These are phyloP conservation scores for Hydropsyche tenuis DNA, from an alignment of 1,140 invertebrate genomes.

Conservation along the genomic window DNA sequence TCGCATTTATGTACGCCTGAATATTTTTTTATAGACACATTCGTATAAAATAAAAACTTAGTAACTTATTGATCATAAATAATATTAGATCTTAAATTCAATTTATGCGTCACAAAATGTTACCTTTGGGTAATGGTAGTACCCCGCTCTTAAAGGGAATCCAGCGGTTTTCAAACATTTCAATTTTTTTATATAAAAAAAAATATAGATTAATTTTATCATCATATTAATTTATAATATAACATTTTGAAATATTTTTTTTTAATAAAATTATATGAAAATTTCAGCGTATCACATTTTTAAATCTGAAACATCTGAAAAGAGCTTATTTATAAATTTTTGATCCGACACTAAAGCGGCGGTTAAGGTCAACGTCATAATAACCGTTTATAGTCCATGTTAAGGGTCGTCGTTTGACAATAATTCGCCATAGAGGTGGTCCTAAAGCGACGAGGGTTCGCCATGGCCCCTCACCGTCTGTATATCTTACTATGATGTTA, in stretches of 20 bases:
- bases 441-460: not conserved
- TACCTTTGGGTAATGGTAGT: slow-evolving; percentile 38
- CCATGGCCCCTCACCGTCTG: no score
- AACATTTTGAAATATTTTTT: no score
- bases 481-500: no score
- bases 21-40: no score
- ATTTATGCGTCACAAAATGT: slow-evolving; percentile 41
- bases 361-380: no score
- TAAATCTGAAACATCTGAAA: no score
- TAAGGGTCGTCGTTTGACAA: not conserved
- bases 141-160: not conserved
- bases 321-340: not conserved
- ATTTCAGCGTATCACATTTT: no score
- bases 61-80: slow-evolving; percentile 42
- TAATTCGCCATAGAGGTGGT: not conserved
- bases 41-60: slow-evolving; percentile 18
- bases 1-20: not conserved
- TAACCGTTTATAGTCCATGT: no score
- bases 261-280: no score
- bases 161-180: slow-evolving; percentile 21
- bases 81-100: slow-evolving; percentile 42
- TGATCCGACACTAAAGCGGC: not conserved
- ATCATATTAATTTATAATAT: no score
- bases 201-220: no score
- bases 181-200: no score